Evolutionary conservation across 2,797 vertebrate species (phyloP).

Genomic region (Xenops minutus): DNA sequence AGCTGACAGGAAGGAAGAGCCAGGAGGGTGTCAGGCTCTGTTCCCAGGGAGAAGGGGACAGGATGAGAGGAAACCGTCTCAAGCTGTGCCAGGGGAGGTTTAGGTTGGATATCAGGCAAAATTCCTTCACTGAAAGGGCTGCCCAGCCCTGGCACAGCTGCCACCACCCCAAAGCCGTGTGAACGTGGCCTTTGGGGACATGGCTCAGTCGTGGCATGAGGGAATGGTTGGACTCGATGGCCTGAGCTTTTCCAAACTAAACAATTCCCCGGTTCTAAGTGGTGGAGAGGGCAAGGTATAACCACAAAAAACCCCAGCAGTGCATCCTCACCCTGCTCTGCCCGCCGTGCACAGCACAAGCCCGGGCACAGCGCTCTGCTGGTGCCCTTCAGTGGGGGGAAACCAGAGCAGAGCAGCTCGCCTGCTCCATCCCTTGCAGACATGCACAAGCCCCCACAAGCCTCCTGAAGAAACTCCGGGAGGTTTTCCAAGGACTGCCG

Average conservation of each 20-base stretch:
- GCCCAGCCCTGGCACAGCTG: background rate
- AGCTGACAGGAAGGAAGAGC: background rate
- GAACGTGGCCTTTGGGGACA: background rate
- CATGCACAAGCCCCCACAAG: accelerated
- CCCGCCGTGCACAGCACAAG: accelerated
- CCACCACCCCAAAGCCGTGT: background rate
- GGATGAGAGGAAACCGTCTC: background rate
- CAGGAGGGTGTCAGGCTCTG: accelerated
- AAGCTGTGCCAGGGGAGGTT: background rate
- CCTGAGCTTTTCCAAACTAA: background rate
- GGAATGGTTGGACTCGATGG: accelerated
- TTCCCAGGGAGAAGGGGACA: accelerated
- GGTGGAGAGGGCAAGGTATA: accelerated
- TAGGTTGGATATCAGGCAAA: background rate
- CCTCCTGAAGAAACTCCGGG: background rate
- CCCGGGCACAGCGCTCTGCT: background rate
- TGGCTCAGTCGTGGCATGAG: accelerated
- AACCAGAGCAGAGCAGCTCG: background rate
- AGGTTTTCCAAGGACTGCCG: background rate
- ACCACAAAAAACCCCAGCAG: accelerated
- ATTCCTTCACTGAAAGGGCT: background rate
- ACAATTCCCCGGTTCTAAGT: accelerated
- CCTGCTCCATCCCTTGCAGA: background rate
- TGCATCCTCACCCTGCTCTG: background rate
- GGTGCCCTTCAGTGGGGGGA: background rate